A percentile compares a stretch with the other conserved stretches of the same genome.
Conservation (phyloP, 2,888 invertebrate genomes). For the Balanococcus diminutus region DNA sequence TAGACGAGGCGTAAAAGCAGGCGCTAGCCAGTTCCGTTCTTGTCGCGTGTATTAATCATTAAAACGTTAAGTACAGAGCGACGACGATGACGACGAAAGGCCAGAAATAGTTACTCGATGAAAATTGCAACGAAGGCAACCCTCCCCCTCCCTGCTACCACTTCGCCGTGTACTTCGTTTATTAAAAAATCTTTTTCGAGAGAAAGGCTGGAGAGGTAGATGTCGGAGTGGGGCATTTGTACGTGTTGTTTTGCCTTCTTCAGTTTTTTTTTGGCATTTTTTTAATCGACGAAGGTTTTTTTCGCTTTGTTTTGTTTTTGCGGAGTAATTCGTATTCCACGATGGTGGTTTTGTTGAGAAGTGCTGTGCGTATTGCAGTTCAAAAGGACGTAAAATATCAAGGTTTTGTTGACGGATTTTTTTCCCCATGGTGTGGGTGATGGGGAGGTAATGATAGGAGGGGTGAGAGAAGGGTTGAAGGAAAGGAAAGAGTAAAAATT, state of each 20-base stretch:
- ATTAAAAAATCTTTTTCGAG: neutral
- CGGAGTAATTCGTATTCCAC: no score
- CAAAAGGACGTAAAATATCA: no score
- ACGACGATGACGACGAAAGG: neutral
- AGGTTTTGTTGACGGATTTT: no score
- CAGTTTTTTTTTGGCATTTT: neutral
- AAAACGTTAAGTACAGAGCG: neutral
- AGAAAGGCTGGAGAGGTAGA: neutral
- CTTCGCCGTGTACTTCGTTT: neutral
- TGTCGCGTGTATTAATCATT: slow-evolving; percentile 20
- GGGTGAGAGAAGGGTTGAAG: no score
- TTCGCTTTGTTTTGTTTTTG: neutral
- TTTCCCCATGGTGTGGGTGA: no score
- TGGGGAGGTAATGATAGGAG: no score
- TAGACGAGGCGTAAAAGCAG: neutral
- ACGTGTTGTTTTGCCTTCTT: neutral
- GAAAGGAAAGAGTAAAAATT: no score
- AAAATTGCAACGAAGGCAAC: neutral
- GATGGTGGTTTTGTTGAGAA: neutral
- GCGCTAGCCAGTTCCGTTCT: neutral
- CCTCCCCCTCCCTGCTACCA: neutral
- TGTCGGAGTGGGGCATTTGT: neutral
- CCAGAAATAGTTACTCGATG: neutral
- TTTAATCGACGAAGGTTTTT: neutral
- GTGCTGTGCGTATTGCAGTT: no score